Conservation (phyloP, 2,113 vertebrate genomes). For the Vulpes vulpes region DNA sequence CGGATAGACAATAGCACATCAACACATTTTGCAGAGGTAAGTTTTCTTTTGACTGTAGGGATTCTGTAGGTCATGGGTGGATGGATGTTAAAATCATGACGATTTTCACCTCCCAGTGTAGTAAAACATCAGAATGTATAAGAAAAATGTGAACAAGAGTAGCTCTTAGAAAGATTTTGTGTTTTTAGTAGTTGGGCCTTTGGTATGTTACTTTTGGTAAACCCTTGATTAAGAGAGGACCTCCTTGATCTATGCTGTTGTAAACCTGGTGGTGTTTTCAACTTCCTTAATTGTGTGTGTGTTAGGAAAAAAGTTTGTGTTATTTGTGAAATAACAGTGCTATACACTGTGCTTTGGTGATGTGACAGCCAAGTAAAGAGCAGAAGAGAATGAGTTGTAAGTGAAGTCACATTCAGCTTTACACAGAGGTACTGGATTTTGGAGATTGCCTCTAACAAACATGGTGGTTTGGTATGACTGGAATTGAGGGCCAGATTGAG, state of each 20-base stretch:
- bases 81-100: slow-evolving; percentile 23
- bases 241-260: neutral
- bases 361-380: neutral
- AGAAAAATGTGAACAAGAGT: slow-evolving; percentile 23
- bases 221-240: neutral
- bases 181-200: neutral
- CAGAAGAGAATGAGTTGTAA: neutral
- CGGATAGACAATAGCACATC: slow-evolving; percentile 92
- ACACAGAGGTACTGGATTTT: neutral
- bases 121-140: neutral
- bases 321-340: slow-evolving; percentile 31
- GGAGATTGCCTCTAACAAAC: neutral
- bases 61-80: neutral
- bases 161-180: slow-evolving; percentile 10
- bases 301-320: slow-evolving; percentile 24
- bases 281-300: slow-evolving; percentile 1
- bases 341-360: neutral
- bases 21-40: slow-evolving; percentile 96
- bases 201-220: slow-evolving; percentile 24
- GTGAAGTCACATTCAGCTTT: neutral
- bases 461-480: slow-evolving; percentile 15
- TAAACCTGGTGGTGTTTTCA: neutral
- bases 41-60: slow-evolving; percentile 56
- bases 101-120: neutral
- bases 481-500: neutral